These are phyloP conservation scores for Oreochromis aureus DNA, from an alignment of 2,113 vertebrate species.

Conservation along the genomic window DNA sequence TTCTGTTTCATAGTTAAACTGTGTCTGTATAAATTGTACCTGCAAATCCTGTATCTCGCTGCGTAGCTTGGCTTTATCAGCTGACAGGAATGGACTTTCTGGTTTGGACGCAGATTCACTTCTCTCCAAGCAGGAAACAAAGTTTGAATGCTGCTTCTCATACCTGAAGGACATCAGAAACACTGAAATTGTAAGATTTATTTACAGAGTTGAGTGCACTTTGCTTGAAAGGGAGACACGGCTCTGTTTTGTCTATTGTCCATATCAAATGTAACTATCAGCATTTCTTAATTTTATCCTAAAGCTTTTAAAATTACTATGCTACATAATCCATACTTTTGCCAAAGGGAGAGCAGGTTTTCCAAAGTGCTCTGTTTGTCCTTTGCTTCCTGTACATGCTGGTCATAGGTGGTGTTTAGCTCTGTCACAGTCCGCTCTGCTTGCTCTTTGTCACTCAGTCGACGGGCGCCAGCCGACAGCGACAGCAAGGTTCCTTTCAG, in stretches of 20 bases:
- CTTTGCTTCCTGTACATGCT: conserved; percentile 63
- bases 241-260: not conserved
- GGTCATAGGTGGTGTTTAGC: conserved; percentile 74
- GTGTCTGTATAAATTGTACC: conserved; percentile 59
- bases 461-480: conserved; percentile 73
- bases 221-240: not conserved
- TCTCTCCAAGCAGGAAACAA: conserved; percentile 82
- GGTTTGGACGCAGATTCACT: conserved; percentile 75
- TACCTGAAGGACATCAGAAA: conserved; percentile 68
- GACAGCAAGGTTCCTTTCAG: conserved; percentile 72
- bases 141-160: conserved; percentile 83
- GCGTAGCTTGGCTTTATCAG: conserved; percentile 82
- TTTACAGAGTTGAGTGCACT: not conserved
- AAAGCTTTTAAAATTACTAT: not conserved
- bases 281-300: not conserved
- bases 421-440: conserved; percentile 62
- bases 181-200: not conserved
- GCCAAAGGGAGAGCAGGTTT: conserved; percentile 81
- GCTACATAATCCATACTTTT: conserved; percentile 74
- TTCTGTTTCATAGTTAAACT: not conserved
- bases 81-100: conserved; percentile 70
- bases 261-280: not conserved
- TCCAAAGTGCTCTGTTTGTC: conserved; percentile 80
- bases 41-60: conserved; percentile 80
- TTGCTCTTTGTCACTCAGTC: conserved; percentile 71